Evolutionary conservation across 2,797 vertebrate genomes (phyloP), one percentile per base, ranked within the genome.

Genomic region (Euthynnus affinis): DNA sequence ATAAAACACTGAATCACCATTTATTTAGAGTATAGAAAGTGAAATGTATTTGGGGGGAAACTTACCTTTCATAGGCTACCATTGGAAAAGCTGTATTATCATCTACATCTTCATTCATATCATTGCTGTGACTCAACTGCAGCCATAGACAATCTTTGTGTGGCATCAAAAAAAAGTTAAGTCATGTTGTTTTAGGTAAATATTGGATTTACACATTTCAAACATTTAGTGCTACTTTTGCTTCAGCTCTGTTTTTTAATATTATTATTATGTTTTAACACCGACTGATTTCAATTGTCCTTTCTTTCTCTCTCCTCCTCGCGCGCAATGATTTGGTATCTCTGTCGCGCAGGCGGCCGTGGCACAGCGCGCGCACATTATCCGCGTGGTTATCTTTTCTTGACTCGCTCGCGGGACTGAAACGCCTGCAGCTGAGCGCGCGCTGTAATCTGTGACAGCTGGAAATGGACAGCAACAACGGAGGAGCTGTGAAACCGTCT

Each of bases 381-480:
- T 58, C 67, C 81, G 83, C 82, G 80, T 69, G 87, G 55, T 58
- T 77, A 68, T 86, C 78, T 83, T 27, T 63, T 37, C 66, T 71
- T 22, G 82, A 86, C 79, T 87, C 59, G 86, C 87, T 90, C 89
- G 76, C 86, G 87, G 87, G 85, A 84, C 81, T 22, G 71, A 63
- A 71, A 51, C 72, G 75, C 81, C 73, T 70, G 78, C 87, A 60
- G 86, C 74, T 73, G 90, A 89, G 90, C 89, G 87, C 85, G 86
- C 73, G 75, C 84, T 71, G 70, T 69, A 74, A 85, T 80, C 86
- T 53, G 87, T 85, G 82, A 51, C 87, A 80, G 86, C 82, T 75
- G 87, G 87, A 89, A 60, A 93, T 92, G 91, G 86, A 90, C 81
- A 75, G 73, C 65, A 49, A 32, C 76, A 10, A 57, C 87, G 65